Evolutionary conservation across 2,888 invertebrate species (phyloP).

Genomic region (Electrophaes corylata): DNA sequence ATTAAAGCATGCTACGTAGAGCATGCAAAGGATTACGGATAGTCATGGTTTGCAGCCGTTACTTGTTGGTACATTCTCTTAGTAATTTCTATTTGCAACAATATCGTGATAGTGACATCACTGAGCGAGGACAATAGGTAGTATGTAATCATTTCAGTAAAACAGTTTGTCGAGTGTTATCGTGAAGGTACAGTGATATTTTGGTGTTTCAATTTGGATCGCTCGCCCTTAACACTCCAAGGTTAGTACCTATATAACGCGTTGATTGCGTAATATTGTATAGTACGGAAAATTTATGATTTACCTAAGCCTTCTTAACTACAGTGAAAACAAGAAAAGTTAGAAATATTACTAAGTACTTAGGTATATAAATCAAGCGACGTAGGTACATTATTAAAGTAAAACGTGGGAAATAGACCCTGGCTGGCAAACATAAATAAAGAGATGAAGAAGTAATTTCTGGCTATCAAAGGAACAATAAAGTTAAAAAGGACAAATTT

Average conservation of each 20-base stretch:
- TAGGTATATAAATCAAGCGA: too few species aligned
- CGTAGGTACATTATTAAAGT: too few species aligned
- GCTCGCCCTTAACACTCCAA: conserved; percentile 30
- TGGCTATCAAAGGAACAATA: too few species aligned
- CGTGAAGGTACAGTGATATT: conserved; percentile 20
- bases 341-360: too few species aligned
- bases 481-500: too few species aligned
- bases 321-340: too few species aligned
- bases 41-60: background rate
- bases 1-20: conserved; percentile 12
- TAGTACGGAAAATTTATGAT: background rate
- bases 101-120: conserved; percentile 27
- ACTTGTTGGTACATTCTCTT: background rate
- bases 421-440: too few species aligned
- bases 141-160: conserved; percentile 14
- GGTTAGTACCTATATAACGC: conserved; percentile 21
- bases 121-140: background rate
- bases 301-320: too few species aligned
- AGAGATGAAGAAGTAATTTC: too few species aligned
- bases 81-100: background rate
- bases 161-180: conserved; percentile 11
- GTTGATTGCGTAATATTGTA: background rate
- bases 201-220: conserved; percentile 27
- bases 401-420: too few species aligned
- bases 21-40: conserved; percentile 6